A percentile compares a stretch with the other conserved stretches of the same genome.
These are phyloP conservation scores for Leptobrachium leishanense DNA, from an alignment of 2,113 vertebrate genomes.

Conservation along the genomic window DNA sequence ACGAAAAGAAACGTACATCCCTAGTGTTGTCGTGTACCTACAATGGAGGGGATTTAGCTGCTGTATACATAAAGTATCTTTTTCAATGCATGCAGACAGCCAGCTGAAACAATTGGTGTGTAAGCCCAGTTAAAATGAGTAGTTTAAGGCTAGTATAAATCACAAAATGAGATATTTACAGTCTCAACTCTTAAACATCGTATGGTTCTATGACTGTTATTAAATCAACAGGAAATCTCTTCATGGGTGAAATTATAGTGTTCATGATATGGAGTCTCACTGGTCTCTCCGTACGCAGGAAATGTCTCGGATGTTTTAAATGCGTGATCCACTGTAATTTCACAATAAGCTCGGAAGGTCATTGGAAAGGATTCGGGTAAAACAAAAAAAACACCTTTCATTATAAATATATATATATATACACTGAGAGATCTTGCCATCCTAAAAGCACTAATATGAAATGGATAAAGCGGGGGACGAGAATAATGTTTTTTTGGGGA, in stretches of 20 bases:
- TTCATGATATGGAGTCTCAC: not conserved
- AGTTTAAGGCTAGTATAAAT: not conserved
- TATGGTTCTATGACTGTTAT: not conserved
- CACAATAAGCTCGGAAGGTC: not conserved
- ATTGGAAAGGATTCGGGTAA: not conserved
- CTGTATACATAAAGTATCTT: too few relatives aligned
- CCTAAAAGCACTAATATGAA: too few relatives aligned
- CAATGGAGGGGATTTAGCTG: too few relatives aligned
- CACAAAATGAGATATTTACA: not conserved
- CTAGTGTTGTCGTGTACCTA: too few relatives aligned
- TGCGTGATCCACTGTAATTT: not conserved
- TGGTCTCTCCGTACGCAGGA: not conserved
- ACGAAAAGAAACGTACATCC: too few relatives aligned
- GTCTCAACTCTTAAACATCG: not conserved
- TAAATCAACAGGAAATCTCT: not conserved
- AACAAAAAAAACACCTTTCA: too few relatives aligned
- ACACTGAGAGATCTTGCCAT: too few relatives aligned
- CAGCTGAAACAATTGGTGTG: not conserved
- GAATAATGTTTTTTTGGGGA: too few relatives aligned
- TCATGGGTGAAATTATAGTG: conserved; percentile 3
- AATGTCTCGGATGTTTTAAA: not conserved
- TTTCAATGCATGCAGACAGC: too few relatives aligned
- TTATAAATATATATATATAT: too few relatives aligned
- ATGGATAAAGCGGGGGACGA: too few relatives aligned
- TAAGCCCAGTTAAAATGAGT: not conserved